These are phyloP conservation scores for Trachemys scripta DNA, from an alignment of 2,113 vertebrate genomes.

Conservation along the genomic window DNA sequence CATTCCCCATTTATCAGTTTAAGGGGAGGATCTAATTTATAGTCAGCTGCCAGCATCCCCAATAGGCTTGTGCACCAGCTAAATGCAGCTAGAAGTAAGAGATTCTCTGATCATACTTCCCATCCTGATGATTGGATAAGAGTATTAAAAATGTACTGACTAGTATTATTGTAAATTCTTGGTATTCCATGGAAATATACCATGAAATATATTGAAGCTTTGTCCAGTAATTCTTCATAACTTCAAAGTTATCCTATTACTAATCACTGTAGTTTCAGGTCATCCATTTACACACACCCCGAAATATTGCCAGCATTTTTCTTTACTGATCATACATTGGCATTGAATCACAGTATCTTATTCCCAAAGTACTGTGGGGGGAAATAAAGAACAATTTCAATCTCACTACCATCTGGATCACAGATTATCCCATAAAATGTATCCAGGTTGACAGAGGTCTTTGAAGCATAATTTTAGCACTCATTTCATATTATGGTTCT, in stretches of 20 bases:
- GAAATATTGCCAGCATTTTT: slow-evolving; percentile 58
- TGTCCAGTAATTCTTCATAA: slow-evolving; percentile 51
- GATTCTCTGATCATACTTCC: neutral
- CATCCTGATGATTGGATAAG: slow-evolving; percentile 38
- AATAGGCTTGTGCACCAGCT: neutral
- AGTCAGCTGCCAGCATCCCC: neutral
- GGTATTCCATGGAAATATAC: slow-evolving; percentile 64
- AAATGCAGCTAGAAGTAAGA: neutral
- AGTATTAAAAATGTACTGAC: neutral
- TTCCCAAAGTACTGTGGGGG: neutral
- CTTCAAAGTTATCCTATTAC: slow-evolving; percentile 28
- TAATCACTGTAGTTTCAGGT: slow-evolving; percentile 38
- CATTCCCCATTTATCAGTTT: neutral
- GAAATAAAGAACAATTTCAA: slow-evolving; percentile 4
- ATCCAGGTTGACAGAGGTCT: slow-evolving; percentile 40
- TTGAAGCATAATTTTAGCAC: slow-evolving; percentile 21
- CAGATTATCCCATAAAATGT: slow-evolving; percentile 61
- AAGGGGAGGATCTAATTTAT: neutral
- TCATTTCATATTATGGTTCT: slow-evolving; percentile 32
- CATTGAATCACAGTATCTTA: slow-evolving; percentile 25
- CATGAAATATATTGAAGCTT: slow-evolving; percentile 53
- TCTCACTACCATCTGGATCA: slow-evolving; percentile 53
- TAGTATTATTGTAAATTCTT: slow-evolving; percentile 52
- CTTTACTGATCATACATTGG: slow-evolving; percentile 60
- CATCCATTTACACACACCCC: slow-evolving; percentile 43